These are phyloP conservation scores for Cerceris ruficornis DNA, from an alignment of 2,888 invertebrate species.

Conservation along the genomic window DNA sequence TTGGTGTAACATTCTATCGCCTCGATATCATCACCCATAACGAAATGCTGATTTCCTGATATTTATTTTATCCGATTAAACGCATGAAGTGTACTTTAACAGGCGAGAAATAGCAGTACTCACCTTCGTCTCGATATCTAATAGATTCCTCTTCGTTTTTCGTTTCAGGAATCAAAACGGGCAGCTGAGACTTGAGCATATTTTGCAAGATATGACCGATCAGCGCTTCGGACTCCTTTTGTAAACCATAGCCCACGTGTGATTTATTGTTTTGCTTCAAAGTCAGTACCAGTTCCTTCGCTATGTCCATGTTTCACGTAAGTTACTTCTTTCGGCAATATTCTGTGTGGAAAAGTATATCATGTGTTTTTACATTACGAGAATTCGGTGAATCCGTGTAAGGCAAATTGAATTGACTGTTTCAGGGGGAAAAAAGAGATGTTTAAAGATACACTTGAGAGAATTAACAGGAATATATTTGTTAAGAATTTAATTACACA, in stretches of 20 bases:
- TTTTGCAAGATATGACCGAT: constrained; percentile 76
- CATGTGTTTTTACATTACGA: background rate
- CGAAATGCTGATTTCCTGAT: constrained; percentile 78
- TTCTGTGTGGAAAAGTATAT: constrained; percentile 1
- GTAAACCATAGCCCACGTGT: constrained; percentile 76
- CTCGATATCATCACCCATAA: constrained; percentile 76
- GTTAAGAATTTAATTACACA: too few relatives aligned
- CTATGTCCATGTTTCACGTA: constrained; percentile 72
- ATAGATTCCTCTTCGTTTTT: constrained; percentile 76
- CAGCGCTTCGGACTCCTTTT: constrained; percentile 77
- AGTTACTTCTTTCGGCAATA: constrained; percentile 6
- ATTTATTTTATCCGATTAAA: constrained; percentile 16
- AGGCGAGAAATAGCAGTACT: background rate
- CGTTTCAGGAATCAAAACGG: constrained; percentile 67
- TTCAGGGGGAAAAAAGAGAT: too few relatives aligned
- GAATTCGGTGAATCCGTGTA: too few relatives aligned
- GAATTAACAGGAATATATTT: too few relatives aligned
- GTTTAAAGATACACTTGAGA: too few relatives aligned
- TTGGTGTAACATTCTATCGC: constrained; percentile 78
- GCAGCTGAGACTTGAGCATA: constrained; percentile 76
- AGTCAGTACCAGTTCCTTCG: constrained; percentile 73
- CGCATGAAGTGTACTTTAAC: background rate
- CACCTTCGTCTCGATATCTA: constrained; percentile 78
- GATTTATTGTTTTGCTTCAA: constrained; percentile 73
- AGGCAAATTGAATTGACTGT: too few relatives aligned